Percentiles rank a stretch among this genome's conserved stretches.
Conservation (phyloP, 2,888 invertebrate genomes). For the Anticlea derivata region DNA sequence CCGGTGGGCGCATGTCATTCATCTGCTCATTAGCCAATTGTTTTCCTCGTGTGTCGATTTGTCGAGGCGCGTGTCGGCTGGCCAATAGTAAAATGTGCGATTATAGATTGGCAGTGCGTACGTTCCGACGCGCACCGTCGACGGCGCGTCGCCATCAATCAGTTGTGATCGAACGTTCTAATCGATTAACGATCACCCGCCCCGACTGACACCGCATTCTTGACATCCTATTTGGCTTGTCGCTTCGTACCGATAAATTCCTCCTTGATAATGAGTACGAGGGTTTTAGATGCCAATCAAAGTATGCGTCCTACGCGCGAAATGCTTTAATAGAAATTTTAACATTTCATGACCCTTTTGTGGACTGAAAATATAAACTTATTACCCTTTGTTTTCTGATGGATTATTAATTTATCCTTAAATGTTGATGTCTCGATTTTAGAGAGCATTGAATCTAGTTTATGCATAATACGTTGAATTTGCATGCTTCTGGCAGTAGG, state of each 20-base stretch:
- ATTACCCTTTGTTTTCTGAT: not conserved
- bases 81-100: slow-evolving; percentile 71
- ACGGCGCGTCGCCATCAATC: slow-evolving; percentile 72
- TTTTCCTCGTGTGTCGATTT: slow-evolving; percentile 75
- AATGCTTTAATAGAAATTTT: not conserved
- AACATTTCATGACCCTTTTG: not conserved
- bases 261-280: slow-evolving; percentile 22
- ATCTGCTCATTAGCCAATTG: slow-evolving; percentile 79
- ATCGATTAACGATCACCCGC: slow-evolving; percentile 69
- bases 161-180: slow-evolving; percentile 72
- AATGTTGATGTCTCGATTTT: too few relatives aligned
- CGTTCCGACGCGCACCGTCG: slow-evolving; percentile 54
- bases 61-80: slow-evolving; percentile 61
- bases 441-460: too few relatives aligned
- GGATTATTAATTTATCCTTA: too few relatives aligned
- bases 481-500: slow-evolving; percentile 21
- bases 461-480: slow-evolving; percentile 5
- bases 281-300: slow-evolving; percentile 17
- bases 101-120: slow-evolving; percentile 60
- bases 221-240: slow-evolving; percentile 52
- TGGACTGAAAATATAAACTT: too few relatives aligned
- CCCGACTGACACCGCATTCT: slow-evolving; percentile 56
- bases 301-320: not conserved
- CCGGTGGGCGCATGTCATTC: slow-evolving; percentile 75
- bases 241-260: slow-evolving; percentile 40